Conservation (phyloP, 2,888 invertebrate species). For the Poecilobothrus nobilitatus region DNA sequence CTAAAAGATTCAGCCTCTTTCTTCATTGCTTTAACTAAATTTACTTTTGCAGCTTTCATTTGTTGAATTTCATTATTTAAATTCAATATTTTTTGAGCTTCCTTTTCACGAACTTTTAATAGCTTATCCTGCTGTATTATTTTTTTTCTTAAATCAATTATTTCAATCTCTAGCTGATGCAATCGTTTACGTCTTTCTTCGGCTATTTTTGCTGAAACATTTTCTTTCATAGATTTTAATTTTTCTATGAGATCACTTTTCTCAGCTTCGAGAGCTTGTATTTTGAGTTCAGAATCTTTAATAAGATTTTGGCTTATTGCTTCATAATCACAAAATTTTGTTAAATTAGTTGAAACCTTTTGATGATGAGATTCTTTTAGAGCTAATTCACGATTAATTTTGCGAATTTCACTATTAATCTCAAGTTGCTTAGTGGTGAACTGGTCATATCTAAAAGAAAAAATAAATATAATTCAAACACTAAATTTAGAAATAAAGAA, state of each 20-base stretch:
- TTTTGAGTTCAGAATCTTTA: conserved; percentile 59
- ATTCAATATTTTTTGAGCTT: conserved; percentile 65
- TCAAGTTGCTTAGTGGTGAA: conserved; percentile 47
- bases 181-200: conserved; percentile 72
- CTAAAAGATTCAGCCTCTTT: conserved; percentile 75
- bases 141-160: conserved; percentile 63
- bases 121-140: conserved; percentile 57
- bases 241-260: conserved; percentile 62
- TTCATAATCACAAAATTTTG: conserved; percentile 27
- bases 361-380: conserved; percentile 39
- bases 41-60: conserved; percentile 76
- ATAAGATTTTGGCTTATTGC: conserved; percentile 49
- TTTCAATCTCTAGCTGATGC: conserved; percentile 66
- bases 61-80: conserved; percentile 63
- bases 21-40: conserved; percentile 73
- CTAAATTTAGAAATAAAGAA: no score
- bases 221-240: conserved; percentile 54
- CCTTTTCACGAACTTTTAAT: conserved; percentile 69
- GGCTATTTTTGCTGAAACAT: conserved; percentile 53
- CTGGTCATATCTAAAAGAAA: conserved; percentile 26
- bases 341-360: conserved; percentile 35
- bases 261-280: conserved; percentile 62
- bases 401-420: conserved; percentile 58
- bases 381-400: conserved; percentile 46
- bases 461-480: no score